Percentiles rank a stretch among this genome's conserved stretches.
Conservation (phyloP, 2,888 invertebrate genomes). For the Callinectes sapidus region DNA sequence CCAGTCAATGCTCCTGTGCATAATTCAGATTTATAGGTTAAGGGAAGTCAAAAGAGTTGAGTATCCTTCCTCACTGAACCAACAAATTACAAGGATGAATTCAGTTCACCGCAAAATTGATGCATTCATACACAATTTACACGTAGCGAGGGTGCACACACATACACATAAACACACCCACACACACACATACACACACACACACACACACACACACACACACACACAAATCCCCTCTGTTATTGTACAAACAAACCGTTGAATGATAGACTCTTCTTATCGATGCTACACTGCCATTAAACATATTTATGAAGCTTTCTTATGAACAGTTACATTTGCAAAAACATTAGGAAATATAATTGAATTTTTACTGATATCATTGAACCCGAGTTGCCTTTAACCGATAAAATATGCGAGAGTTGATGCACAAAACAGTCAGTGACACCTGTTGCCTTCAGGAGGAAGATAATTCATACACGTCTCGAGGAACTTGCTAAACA, state of each 20-base stretch:
- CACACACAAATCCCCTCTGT: conserved; percentile 20
- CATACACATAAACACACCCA: conserved; percentile 24
- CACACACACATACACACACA: conserved; percentile 32
- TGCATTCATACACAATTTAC: background rate
- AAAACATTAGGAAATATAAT: background rate
- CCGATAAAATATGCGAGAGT: background rate
- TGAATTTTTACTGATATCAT: background rate
- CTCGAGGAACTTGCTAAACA: background rate
- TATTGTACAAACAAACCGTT: background rate
- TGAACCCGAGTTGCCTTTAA: background rate
- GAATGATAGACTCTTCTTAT: background rate
- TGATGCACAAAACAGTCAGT: background rate
- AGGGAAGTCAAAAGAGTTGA: background rate
- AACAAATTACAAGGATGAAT: background rate
- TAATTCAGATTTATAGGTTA: background rate
- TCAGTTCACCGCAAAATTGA: background rate
- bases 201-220: conserved; percentile 31
- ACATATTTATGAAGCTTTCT: background rate
- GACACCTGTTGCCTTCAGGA: background rate
- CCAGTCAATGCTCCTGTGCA: background rate
- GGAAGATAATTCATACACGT: background rate
- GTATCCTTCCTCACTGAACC: background rate
- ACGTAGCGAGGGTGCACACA: background rate
- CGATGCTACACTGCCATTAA: background rate
- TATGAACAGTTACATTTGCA: background rate